Evolutionary conservation across 2,113 vertebrate species (phyloP).

Genomic region (Orientallactaga bullata): DNA sequence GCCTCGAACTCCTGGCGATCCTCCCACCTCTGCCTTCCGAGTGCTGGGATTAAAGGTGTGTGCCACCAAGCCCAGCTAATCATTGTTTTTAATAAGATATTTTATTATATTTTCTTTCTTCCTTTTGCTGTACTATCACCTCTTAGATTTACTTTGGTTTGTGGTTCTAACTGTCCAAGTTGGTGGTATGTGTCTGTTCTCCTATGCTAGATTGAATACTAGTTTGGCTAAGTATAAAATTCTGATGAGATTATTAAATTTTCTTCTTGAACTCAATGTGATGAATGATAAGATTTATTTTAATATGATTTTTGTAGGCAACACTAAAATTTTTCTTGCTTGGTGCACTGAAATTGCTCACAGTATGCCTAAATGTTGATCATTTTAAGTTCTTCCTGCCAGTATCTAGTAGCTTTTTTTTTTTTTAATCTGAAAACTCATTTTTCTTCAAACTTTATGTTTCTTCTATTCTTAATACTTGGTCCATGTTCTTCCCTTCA

Average conservation of each 20-base stretch:
- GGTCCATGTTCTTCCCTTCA: not conserved
- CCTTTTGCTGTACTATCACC: not conserved
- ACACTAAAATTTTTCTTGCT: not conserved
- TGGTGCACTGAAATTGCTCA: not conserved
- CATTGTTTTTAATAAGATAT: not conserved
- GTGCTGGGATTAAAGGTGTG: no score
- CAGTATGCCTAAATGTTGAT: not conserved
- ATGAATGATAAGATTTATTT: not conserved
- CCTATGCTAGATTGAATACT: not conserved
- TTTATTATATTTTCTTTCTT: not conserved
- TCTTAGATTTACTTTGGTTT: conserved; percentile 1
- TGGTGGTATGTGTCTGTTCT: not conserved
- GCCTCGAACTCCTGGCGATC: no score
- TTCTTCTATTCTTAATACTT: not conserved
- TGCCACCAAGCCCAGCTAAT: no score
- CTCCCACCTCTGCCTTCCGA: no score
- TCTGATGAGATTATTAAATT: not conserved
- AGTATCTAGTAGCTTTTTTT: not conserved
- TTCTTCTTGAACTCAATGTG: not conserved
- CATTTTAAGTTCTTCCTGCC: not conserved
- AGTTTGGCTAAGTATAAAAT: not conserved
- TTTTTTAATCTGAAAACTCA: not conserved
- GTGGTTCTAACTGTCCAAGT: not conserved
- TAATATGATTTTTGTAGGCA: not conserved
- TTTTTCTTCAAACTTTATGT: not conserved